phyloP scores from a whole-genome alignment of 2,113 vertebrate species.

The Dicentrarchus labrax region DNA sequence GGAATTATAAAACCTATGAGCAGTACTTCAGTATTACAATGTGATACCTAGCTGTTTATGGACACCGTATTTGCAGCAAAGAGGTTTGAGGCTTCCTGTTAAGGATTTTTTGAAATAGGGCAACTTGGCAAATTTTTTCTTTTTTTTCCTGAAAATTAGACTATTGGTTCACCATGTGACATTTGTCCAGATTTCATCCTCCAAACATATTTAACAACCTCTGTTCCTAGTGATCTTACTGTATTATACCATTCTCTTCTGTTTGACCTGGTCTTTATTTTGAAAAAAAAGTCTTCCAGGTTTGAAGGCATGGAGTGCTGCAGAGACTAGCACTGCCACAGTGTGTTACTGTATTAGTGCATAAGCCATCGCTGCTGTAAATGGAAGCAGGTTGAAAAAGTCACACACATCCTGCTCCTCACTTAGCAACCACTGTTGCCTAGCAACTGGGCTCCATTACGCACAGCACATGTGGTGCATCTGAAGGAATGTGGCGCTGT shows the following conservation, averaged over 20 bases:
- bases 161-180: neutral
- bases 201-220: neutral
- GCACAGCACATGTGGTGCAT: conserved; percentile 66
- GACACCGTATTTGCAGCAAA: too few species aligned
- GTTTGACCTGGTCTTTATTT: conserved; percentile 21
- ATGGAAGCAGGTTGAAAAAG: conserved; percentile 71
- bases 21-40: too few species aligned
- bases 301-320: neutral
- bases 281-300: neutral
- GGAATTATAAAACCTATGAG: too few species aligned
- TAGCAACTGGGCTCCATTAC: conserved; percentile 80
- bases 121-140: neutral
- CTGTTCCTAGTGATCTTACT: neutral
- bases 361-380: conserved; percentile 51
- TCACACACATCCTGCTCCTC: conserved; percentile 65
- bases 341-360: conserved; percentile 36
- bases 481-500: conserved; percentile 48
- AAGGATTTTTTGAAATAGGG: neutral
- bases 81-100: neutral
- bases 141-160: neutral
- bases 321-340: neutral
- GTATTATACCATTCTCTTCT: neutral
- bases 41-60: too few species aligned
- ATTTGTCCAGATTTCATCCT: neutral
- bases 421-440: conserved; percentile 85